phyloP scores from a whole-genome alignment of 2,888 invertebrate genomes.

The Phyllotreta striolata region DNA sequence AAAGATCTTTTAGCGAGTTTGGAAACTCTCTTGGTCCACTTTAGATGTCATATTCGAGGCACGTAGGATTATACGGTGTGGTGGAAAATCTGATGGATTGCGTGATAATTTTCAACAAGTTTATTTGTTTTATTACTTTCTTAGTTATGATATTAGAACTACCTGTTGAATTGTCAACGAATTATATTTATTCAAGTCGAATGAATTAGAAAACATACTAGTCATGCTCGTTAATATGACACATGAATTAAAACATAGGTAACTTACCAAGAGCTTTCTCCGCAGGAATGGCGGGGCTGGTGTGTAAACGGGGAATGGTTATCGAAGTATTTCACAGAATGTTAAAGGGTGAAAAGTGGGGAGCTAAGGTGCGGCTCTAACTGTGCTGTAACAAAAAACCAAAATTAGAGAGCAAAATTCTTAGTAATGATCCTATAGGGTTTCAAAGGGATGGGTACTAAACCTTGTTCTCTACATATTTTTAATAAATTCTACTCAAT shows the following conservation, averaged over 20 bases:
- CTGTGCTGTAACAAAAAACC: constrained; percentile 9
- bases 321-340: constrained; percentile 2
- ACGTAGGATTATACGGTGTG: constrained; percentile 15
- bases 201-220: background rate
- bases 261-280: constrained; percentile 13
- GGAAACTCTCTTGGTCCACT: constrained; percentile 13
- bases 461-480: too few species aligned
- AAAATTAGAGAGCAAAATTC: too few species aligned
- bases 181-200: background rate
- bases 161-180: background rate
- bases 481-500: too few species aligned
- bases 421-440: too few species aligned
- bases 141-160: background rate
- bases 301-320: constrained; percentile 16
- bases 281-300: constrained; percentile 13
- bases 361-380: background rate
- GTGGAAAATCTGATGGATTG: constrained; percentile 13
- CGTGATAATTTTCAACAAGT: constrained; percentile 15
- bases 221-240: background rate
- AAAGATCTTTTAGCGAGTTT: constrained; percentile 19
- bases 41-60: constrained; percentile 17
- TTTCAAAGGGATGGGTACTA: too few species aligned
- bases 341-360: constrained; percentile 4
- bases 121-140: constrained; percentile 5
- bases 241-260: background rate